Conservation (phyloP, 2,888 invertebrate species). For the Empis livida region DNA sequence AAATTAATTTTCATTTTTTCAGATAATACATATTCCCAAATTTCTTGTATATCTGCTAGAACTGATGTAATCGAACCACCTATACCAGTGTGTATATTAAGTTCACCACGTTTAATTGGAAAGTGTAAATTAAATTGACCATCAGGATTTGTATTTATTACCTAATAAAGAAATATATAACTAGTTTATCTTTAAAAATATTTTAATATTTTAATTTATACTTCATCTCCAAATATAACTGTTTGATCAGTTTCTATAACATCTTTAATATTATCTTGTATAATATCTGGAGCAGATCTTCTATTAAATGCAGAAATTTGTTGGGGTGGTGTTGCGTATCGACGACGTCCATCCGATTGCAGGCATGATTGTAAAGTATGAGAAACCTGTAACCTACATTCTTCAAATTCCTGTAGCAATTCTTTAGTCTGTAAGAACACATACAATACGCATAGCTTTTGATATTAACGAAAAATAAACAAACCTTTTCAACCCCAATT, state of each 20-base stretch:
- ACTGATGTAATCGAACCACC: conserved; percentile 80
- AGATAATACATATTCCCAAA: conserved; percentile 74
- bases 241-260: conserved; percentile 53
- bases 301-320: conserved; percentile 82
- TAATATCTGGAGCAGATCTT: conserved; percentile 56
- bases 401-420: conserved; percentile 65
- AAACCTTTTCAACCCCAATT: conserved; percentile 44
- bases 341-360: conserved; percentile 66
- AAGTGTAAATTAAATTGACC: conserved; percentile 78
- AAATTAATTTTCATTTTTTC: conserved; percentile 61
- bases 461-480: not conserved
- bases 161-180: conserved; percentile 3
- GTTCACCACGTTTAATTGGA: conserved; percentile 75
- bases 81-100: conserved; percentile 69
- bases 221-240: conserved; percentile 64
- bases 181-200: not conserved
- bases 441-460: not conserved
- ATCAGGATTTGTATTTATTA: conserved; percentile 37
- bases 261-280: conserved; percentile 42
- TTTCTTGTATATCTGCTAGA: conserved; percentile 70
- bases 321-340: conserved; percentile 76
- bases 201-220: conserved; percentile 1
- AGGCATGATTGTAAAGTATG: conserved; percentile 76
- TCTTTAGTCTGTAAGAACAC: conserved; percentile 43
- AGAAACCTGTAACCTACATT: conserved; percentile 68